Percentiles rank a stretch among this genome's conserved stretches.
phyloP scores from a whole-genome alignment of 2,113 vertebrate genomes.

The Stomatorhinus ivindoensis region DNA sequence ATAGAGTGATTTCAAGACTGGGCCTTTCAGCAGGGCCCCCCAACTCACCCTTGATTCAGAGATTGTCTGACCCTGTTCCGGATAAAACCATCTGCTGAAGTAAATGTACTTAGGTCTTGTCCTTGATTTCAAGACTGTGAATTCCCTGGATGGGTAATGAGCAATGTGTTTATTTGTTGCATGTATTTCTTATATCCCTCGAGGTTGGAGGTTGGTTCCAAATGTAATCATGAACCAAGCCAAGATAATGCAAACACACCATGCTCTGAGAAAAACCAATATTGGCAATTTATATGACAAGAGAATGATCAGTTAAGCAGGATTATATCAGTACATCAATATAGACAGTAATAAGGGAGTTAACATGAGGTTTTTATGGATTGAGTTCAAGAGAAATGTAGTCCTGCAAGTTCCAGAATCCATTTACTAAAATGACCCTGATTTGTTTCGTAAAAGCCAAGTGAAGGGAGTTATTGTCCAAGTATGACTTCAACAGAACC shows the following conservation, averaged over 20 bases:
- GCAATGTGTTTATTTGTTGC: neutral
- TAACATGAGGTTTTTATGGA: neutral
- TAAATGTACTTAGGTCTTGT: neutral
- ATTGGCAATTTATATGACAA: neutral
- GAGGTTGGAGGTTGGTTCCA: neutral
- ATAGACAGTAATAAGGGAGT: neutral
- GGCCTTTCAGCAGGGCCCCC: neutral
- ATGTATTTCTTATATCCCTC: neutral
- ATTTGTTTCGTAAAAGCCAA: neutral
- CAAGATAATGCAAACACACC: neutral
- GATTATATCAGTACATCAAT: neutral
- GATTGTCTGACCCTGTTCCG: neutral
- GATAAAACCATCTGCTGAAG: neutral
- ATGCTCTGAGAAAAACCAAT: neutral
- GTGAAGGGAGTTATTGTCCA: neutral
- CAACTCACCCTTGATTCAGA: neutral
- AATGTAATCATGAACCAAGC: neutral
- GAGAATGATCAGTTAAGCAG: neutral
- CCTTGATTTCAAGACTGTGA: neutral
- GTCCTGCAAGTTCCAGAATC: neutral
- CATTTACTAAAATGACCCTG: neutral
- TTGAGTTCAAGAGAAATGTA: neutral
- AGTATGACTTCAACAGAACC: neutral
- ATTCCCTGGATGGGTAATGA: neutral
- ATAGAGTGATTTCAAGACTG: neutral